These are phyloP conservation scores for Sphecodes monilicornis DNA, from an alignment of 2,888 invertebrate species.

Conservation along the genomic window DNA sequence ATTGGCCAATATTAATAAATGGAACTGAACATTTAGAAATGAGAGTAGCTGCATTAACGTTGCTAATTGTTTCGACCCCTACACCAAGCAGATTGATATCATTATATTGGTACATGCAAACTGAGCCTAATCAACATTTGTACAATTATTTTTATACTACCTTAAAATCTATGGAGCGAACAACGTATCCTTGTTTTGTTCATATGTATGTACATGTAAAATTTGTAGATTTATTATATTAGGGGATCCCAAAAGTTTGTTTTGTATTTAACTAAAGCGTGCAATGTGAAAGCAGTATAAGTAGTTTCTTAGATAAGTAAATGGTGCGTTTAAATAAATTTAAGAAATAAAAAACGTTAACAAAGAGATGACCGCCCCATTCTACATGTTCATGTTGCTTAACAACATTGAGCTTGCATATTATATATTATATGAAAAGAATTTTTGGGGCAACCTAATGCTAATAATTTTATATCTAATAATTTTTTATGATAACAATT, in stretches of 20 bases:
- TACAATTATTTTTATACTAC: conserved; percentile 90
- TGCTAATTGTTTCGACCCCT: conserved; percentile 88
- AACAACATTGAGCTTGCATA: neutral
- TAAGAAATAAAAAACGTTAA: no score
- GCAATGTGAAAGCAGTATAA: neutral
- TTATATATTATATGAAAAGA: neutral
- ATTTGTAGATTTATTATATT: neutral
- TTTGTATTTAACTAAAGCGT: neutral
- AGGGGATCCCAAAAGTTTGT: neutral
- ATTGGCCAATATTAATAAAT: conserved; percentile 90
- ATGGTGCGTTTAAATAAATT: no score
- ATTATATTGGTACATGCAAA: conserved; percentile 89
- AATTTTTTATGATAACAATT: conserved; percentile 10
- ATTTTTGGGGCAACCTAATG: neutral
- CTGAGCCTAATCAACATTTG: conserved; percentile 87
- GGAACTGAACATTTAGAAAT: conserved; percentile 89
- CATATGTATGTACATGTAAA: conserved; percentile 86
- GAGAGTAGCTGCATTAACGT: conserved; percentile 88
- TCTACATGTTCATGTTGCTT: neutral
- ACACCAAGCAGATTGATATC: conserved; percentile 89
- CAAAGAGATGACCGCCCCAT: no score
- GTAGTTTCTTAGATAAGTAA: no score
- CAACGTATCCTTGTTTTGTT: conserved; percentile 89
- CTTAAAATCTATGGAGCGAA: conserved; percentile 88
- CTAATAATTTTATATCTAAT: neutral